These are phyloP conservation scores for Pocillopora verrucosa DNA, from an alignment of 64 coral and sea anemone species.

Conservation along the genomic window DNA sequence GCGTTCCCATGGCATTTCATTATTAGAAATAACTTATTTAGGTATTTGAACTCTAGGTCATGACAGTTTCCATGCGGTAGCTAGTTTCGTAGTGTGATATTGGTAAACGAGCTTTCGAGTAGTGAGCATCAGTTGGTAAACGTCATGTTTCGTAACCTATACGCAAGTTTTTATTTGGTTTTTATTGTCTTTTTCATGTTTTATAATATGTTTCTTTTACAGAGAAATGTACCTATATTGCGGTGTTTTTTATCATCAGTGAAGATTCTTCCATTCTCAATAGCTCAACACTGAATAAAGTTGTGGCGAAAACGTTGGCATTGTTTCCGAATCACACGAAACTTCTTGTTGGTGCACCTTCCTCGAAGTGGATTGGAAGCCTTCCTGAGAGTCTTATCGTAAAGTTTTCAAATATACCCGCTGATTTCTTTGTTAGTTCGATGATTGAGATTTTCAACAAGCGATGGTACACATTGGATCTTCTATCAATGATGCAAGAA, in stretches of 20 bases:
- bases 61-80: no score
- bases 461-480: conserved; percentile 25
- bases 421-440: background rate
- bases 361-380: background rate
- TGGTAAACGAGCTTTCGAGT: no score
- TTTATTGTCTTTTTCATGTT: no score
- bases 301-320: background rate
- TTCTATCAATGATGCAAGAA: conserved; percentile 22
- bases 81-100: no score
- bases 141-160: no score
- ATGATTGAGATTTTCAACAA: conserved; percentile 9
- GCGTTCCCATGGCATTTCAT: no score
- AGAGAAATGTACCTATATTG: background rate
- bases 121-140: no score
- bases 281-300: background rate
- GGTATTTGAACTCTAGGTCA: no score
- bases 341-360: background rate
- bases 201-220: background rate
- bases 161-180: no score
- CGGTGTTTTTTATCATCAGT: background rate
- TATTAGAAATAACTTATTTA: no score
- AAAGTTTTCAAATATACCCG: background rate
- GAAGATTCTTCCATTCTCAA: background rate
- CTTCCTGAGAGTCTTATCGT: conserved; percentile 4
- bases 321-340: background rate